phyloP scores from a whole-genome alignment of 2,797 vertebrate species.

The Coregonus sp. region DNA sequence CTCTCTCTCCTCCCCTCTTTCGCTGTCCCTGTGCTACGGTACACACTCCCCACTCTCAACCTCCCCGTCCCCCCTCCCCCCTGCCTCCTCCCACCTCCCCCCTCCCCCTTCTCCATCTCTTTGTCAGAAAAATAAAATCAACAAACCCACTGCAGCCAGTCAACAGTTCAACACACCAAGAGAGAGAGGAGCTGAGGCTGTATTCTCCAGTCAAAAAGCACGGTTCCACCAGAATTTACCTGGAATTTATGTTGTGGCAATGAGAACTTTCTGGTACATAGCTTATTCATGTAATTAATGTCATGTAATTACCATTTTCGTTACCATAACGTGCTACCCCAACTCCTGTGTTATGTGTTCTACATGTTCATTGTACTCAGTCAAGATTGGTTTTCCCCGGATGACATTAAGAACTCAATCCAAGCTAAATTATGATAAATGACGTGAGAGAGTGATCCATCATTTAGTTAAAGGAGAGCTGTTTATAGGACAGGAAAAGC shows the following conservation, averaged over 20 bases:
- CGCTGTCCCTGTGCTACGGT: background rate
- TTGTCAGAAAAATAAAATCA: background rate
- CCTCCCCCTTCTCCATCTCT: constrained; percentile 18
- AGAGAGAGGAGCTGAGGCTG: background rate
- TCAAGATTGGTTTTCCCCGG: no score
- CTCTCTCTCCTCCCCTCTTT: no score
- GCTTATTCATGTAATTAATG: no score
- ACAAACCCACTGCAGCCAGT: background rate
- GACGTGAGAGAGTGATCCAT: background rate
- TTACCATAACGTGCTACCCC: no score
- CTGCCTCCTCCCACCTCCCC: constrained; percentile 13
- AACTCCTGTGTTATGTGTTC: no score
- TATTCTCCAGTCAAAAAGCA: background rate
- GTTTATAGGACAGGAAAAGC: background rate
- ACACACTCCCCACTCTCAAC: constrained; percentile 20
- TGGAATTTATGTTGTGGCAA: no score
- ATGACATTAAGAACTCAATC: no score
- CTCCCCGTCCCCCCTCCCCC: constrained; percentile 7
- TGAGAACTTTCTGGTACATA: no score
- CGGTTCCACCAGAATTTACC: no score
- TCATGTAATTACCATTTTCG: no score
- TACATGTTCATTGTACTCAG: no score
- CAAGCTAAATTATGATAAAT: background rate
- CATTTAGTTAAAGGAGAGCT: background rate
- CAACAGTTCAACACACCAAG: background rate